Evolutionary conservation across 2,797 vertebrate genomes (phyloP).

Genomic region (Rhinatrema bivittatum): DNA sequence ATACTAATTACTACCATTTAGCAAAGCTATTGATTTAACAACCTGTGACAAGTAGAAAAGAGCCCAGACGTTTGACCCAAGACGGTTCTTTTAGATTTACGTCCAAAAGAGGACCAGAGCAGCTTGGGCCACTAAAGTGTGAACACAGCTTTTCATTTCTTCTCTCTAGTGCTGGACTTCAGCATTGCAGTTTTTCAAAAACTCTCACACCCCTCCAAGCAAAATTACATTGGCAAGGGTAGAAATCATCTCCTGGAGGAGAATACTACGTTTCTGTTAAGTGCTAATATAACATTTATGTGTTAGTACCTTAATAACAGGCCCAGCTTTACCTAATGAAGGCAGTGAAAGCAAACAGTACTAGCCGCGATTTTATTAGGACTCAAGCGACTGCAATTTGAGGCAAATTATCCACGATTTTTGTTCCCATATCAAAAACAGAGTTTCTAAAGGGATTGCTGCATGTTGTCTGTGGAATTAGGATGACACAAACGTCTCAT

Average conservation of each 20-base stretch:
- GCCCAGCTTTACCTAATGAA: constrained; percentile 64
- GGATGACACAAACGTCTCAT: constrained; percentile 74
- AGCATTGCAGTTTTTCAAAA: constrained; percentile 65
- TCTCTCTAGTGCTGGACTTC: constrained; percentile 38
- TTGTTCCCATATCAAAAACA: constrained; percentile 57
- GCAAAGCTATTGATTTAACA: constrained; percentile 65
- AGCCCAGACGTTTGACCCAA: constrained; percentile 54
- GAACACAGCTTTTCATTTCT: constrained; percentile 62
- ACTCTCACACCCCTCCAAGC: constrained; percentile 61
- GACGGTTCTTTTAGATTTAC: constrained; percentile 47
- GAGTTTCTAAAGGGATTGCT: constrained; percentile 63
- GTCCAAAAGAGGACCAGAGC: constrained; percentile 51
- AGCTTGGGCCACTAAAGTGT: constrained; percentile 73
- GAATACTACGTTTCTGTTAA: constrained; percentile 68
- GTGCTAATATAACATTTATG: constrained; percentile 92
- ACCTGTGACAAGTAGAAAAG: constrained; percentile 61
- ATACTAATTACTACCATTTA: no score
- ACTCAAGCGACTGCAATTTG: constrained; percentile 64
- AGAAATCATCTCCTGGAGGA: constrained; percentile 72
- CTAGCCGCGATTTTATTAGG: constrained; percentile 66
- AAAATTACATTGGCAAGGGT: constrained; percentile 92
- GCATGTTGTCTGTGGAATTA: constrained; percentile 74
- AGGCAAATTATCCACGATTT: constrained; percentile 62
- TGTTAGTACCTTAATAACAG: constrained; percentile 62
- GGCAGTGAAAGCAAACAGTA: constrained; percentile 65